Base-by-base conservation (phyloP, 2,888 invertebrate genomes). In the Zelleria hepariella region DNA sequence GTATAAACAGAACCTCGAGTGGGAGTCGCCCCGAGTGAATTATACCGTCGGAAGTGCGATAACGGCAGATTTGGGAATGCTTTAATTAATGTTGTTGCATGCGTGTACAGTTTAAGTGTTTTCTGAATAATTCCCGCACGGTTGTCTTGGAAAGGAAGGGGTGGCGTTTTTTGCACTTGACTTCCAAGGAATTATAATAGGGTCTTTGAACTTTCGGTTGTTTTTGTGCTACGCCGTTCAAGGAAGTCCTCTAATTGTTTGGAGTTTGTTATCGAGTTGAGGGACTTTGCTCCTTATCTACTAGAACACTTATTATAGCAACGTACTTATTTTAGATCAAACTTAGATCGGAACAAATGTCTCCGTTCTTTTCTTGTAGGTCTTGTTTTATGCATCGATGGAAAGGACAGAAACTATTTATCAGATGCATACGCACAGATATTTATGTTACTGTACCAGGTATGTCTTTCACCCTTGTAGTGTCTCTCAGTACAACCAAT, bases 71-170 rank as follows among this genome's bases (percentile, higher is more conserved):
- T 86, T 82, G 78, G 82, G 73, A 81, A 79, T 80, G 80, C 78
- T 84, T 80, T 86, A 85, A 88, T 86, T 82, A 86, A 82, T 80
- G 82, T 83, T 79, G 80, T 78, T 80, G 78, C 80, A 84, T 78
- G 82, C 80, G 81, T 83, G 60, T 54, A 20, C 42, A 69, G 68
- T 74, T 76, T 65, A 73, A 77, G 70, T 77, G 77, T 76, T 77
- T 78, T 76, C 21, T 5, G 20, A 42, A 42, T 42, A 42, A 42
- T 42, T 15, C 15, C 15, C 32, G 10, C 15, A 15, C 32, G 32
- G 10, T 42, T 15, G 32, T 42, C 1, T 42, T 42, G 10, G 32
- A 3, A 42, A 10, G 15, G 15, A 42, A 42, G 32, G 32, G 32
- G 32, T 42, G 10, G 15, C 15, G 15, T 10, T 42, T 42, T 10